Evolutionary conservation across 2,797 vertebrate species (phyloP), one percentile per base, ranked within the genome.

Genomic region (Pangasius krempfi): DNA sequence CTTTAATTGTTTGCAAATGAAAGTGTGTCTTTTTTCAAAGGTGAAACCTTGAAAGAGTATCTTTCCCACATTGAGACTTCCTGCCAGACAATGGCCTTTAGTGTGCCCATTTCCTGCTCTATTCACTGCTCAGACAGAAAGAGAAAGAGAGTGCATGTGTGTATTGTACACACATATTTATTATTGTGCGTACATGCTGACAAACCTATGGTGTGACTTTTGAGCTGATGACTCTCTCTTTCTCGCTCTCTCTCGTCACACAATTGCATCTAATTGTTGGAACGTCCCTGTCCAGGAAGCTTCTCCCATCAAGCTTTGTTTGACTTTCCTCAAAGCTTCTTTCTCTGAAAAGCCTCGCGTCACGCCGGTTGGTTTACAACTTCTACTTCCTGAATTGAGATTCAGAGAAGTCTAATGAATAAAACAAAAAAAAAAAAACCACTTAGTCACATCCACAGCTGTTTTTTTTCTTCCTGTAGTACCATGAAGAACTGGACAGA

Each of bases 261-360:
- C 64, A 88, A 90, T 68, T 50, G 33, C 13, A 18, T n/a, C n/a
- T 85, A 54, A 90, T 60, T 68, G 58, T 70, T 75, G 44, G 18
- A 79, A 88, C 22, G 56, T 87, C 88, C 47, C 81, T 62, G 40
- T 85, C n/a, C 85, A 90, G 88, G 78, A 90, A 91, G 80, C 47
- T 58, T 10, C 44, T 73, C 12, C 68, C 7, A 3, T n/a, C 64
- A 44, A 70, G 56, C 47, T 75, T 76, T 76, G 70, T 80, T 44
- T n/a, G 3, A 16, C 83, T 68, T 80, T 89, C 86, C 82, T 86
- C 47, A 84, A 66, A 88, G 27, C 44, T 30, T 47, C 58, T 44
- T 90, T 87, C 88, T 88, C 88, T 83, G 58, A 73, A 87, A 79
- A 72, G 13, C 33, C 50, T 85, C 37, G 5, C 66, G 33, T 84